Conservation (phyloP, 2,113 vertebrate species). For the Centropus unirufus region DNA sequence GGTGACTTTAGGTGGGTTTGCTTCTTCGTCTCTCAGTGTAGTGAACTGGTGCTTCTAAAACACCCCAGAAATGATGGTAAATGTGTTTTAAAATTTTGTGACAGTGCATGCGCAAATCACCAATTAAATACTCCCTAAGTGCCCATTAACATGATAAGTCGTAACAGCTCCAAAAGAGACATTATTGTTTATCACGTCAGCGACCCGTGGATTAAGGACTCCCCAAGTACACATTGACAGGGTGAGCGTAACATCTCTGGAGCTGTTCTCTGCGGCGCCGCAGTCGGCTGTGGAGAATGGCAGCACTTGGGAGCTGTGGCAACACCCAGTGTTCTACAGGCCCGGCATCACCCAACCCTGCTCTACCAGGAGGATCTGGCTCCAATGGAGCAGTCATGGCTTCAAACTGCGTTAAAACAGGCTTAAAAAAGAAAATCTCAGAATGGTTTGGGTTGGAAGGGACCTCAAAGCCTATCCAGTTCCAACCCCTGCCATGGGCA, state of each 20-base stretch:
- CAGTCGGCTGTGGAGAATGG: not conserved
- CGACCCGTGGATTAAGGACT: slow-evolving; percentile 69
- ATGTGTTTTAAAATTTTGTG: slow-evolving; percentile 73
- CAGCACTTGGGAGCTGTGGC: not conserved
- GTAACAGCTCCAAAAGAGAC: slow-evolving; percentile 70
- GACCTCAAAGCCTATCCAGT: no score
- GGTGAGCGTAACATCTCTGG: not conserved
- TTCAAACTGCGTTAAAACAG: no score
- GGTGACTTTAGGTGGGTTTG: not conserved
- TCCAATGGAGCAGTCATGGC: no score
- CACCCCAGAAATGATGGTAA: slow-evolving; percentile 65
- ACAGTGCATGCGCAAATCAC: slow-evolving; percentile 73
- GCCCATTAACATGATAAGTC: slow-evolving; percentile 70
- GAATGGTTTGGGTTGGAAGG: no score
- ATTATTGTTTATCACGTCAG: slow-evolving; percentile 72
- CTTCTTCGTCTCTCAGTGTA: not conserved
- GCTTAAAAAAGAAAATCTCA: no score
- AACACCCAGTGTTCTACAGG: not conserved
- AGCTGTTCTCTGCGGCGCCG: not conserved
- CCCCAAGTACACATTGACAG: slow-evolving; percentile 66
- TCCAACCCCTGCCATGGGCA: no score
- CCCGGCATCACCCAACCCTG: not conserved
- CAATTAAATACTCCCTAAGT: slow-evolving; percentile 72
- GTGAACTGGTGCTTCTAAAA: slow-evolving; percentile 46
- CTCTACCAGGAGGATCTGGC: no score